These are phyloP conservation scores for Melanocharis versteri DNA, from an alignment of 2,113 vertebrate genomes.

Conservation along the genomic window DNA sequence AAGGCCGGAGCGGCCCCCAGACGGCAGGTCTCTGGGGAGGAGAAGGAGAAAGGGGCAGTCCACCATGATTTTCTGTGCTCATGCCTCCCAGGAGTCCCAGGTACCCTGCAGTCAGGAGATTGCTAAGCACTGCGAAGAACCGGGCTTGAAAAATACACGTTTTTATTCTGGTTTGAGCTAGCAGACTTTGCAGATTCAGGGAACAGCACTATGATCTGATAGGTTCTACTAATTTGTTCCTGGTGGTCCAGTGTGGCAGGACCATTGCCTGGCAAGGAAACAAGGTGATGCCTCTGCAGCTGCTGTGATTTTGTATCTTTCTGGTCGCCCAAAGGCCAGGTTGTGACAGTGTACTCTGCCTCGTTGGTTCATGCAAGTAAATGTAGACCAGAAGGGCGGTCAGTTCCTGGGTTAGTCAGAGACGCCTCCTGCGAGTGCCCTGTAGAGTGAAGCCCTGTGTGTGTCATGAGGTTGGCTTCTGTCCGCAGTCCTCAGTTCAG, in stretches of 20 bases:
- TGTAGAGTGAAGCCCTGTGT: neutral
- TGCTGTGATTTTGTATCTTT: neutral
- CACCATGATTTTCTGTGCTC: neutral
- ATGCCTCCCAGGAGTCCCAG: neutral
- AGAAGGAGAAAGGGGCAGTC: neutral
- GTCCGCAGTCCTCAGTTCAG: neutral
- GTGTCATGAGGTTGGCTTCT: neutral
- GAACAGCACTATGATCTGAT: neutral
- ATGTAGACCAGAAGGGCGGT: neutral
- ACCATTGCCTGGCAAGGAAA: neutral
- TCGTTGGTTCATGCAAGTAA: neutral
- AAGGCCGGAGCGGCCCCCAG: neutral
- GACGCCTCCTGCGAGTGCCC: accelerated
- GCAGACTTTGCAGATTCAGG: neutral
- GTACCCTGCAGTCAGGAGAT: neutral
- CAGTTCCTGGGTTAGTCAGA: neutral
- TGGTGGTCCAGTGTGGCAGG: neutral
- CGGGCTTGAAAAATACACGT: neutral
- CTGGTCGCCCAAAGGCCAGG: neutral
- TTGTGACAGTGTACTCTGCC: neutral
- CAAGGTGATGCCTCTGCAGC: neutral
- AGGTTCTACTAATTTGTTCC: neutral
- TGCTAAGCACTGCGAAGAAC: neutral
- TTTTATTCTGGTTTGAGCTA: neutral
- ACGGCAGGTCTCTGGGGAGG: accelerated